Evolutionary conservation across 1,140 invertebrate genomes (phyloP).

Genomic region (Acyrthosiphon pisum): DNA sequence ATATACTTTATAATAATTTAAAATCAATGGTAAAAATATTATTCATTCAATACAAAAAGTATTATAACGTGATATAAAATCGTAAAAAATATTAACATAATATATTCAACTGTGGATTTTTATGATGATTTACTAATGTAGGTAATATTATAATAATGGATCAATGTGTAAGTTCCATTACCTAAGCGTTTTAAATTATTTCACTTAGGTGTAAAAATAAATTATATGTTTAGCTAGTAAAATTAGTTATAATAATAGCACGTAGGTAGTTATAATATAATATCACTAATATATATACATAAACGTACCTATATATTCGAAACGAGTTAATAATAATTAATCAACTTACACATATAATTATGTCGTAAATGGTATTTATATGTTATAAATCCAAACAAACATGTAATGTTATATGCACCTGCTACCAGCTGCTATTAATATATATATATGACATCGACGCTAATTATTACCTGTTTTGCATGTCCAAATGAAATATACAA

Average conservation of each 20-base stretch:
- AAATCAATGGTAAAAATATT: too few species aligned
- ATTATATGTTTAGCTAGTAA: background rate
- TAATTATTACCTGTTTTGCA: slow-evolving; percentile 39
- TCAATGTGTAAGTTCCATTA: background rate
- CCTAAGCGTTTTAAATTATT: background rate
- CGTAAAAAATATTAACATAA: too few species aligned
- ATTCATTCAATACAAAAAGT: too few species aligned
- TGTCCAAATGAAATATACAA: slow-evolving; percentile 20
- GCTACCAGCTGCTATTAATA: background rate
- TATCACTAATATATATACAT: background rate
- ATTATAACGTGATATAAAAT: too few species aligned
- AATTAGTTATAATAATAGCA: background rate
- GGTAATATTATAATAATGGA: too few species aligned
- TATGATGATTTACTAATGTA: background rate
- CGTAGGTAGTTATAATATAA: background rate
- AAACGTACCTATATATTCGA: too few species aligned
- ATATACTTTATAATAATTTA: too few species aligned
- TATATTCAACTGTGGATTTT: too few species aligned
- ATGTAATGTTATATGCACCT: slow-evolving; percentile 31
- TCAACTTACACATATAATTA: slow-evolving; percentile 17
- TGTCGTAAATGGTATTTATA: background rate
- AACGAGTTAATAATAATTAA: slow-evolving; percentile 24
- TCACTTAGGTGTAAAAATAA: background rate
- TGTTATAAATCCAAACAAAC: slow-evolving; percentile 8
- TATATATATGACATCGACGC: background rate